Percentiles rank a stretch among this genome's conserved stretches.
phyloP scores from a whole-genome alignment of 92 coral and sea anemone genomes.

The Nematostella vectensis region DNA sequence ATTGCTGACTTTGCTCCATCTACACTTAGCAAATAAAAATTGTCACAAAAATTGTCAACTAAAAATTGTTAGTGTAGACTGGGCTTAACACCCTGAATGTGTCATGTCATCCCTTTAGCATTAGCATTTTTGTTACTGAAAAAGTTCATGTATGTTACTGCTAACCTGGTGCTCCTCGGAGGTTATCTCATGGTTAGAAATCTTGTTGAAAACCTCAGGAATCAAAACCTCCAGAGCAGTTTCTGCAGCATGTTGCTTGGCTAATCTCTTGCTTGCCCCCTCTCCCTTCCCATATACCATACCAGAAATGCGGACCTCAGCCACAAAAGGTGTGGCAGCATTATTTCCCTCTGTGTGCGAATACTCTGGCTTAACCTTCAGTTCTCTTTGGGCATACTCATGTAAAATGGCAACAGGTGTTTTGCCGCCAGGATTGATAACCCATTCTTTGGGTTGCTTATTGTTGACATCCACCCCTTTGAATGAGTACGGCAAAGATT shows the following conservation, averaged over 20 bases:
- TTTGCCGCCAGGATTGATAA: conserved; percentile 68
- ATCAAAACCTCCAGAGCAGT: conserved; percentile 62
- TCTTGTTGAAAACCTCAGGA: conserved; percentile 66
- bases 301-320: conserved; percentile 76
- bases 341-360: conserved; percentile 63
- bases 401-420: conserved; percentile 84
- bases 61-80: too few relatives aligned
- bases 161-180: conserved; percentile 66
- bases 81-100: too few relatives aligned
- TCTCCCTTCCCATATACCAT: conserved; percentile 67
- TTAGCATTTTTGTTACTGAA: too few relatives aligned
- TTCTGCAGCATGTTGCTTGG: conserved; percentile 83
- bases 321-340: conserved; percentile 66
- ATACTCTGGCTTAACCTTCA: conserved; percentile 77
- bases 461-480: conserved; percentile 36
- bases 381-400: conserved; percentile 67
- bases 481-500: conserved; percentile 65
- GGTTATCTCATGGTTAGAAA: conserved; percentile 56
- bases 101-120: too few relatives aligned
- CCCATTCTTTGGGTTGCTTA: conserved; percentile 36
- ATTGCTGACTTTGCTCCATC: too few relatives aligned
- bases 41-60: too few relatives aligned
- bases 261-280: conserved; percentile 82
- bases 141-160: not conserved
- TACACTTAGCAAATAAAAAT: too few relatives aligned